Evolutionary conservation across 2,797 vertebrate species (phyloP), one percentile per base, ranked within the genome.

Genomic region (Gephyroberyx darwinii): DNA sequence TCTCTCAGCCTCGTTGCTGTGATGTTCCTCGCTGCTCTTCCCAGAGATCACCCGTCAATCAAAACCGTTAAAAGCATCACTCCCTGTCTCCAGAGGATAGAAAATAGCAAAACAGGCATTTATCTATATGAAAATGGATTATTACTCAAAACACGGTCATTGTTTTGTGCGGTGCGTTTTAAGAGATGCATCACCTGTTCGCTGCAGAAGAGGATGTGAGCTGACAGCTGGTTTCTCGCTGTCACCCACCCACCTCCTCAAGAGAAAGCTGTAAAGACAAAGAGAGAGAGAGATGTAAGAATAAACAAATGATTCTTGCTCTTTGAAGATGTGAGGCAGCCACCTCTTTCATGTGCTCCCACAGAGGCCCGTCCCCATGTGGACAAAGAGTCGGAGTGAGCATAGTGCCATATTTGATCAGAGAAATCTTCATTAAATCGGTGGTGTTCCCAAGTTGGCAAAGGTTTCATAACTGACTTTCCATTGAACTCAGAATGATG

Each of bases 251-350:
- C 77, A 56, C 67, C 37, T 51, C 67, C 85, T 81, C 81, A 0
- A 4, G 81, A 84, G 83, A 31, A 37, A 58, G 75, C 30, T 50
- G 67, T 35, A 59, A 68, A 80, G 19, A 74, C 19, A 35, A 60
- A 74, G 52, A 35, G 68, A 69, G 59, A 74, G 56, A 71, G 58
- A 86, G 75, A 86, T 75, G 81, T 77, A 78, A 48, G 79, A 73
- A 81, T 78, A 86, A 88, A 92, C 88, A 88, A 89, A 82, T 68
- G 54, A 65, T 58, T 74, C 62, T 35, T 1, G 2, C 67, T 81
- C 90, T 92, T 91, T 91, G 91, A 92, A 91, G 90, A 87, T 85
- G 79, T 71, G 73, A 89, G 39, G 85, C 50, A 16, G 71, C 68
- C 51, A 47, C 14, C 1, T 73, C 83, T 89, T 88, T 89, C 84